These are phyloP conservation scores for Capromys pilorides DNA, from an alignment of 2,797 vertebrate species.

Conservation along the genomic window DNA sequence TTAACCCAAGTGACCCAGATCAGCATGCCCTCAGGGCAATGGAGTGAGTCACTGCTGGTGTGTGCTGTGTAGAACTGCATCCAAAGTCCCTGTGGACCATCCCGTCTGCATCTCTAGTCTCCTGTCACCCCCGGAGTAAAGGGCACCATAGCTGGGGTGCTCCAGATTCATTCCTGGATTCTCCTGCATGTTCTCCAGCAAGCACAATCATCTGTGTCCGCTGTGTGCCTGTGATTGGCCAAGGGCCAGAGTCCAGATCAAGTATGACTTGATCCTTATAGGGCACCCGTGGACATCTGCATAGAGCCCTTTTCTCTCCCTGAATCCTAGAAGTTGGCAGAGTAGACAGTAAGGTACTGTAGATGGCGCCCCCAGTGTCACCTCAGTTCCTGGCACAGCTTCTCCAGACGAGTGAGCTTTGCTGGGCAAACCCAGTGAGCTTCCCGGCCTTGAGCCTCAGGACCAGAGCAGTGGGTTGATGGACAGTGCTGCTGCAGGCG, in stretches of 20 bases:
- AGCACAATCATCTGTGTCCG: neutral
- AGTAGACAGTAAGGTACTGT: neutral
- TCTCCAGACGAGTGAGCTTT: neutral
- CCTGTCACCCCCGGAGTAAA: neutral
- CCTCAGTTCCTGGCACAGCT: neutral
- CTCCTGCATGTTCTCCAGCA: neutral
- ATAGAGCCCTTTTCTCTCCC: neutral
- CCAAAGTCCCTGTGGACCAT: neutral
- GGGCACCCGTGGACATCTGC: neutral
- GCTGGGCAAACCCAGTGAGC: neutral
- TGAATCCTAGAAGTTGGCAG: neutral
- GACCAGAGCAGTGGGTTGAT: neutral
- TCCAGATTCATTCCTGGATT: neutral
- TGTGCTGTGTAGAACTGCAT: neutral
- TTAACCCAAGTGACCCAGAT: neutral
- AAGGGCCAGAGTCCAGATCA: neutral
- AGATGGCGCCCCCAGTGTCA: neutral
- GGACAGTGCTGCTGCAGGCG: neutral
- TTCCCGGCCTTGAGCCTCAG: neutral
- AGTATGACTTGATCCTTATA: neutral
- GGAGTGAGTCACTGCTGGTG: neutral
- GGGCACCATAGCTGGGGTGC: neutral
- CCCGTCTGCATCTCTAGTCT: accelerated
- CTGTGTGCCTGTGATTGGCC: neutral
- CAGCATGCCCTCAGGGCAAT: neutral